Evolutionary conservation across 2,797 vertebrate species (phyloP), one percentile per base, ranked within the genome.

Genomic region (Siniperca scherzeri): DNA sequence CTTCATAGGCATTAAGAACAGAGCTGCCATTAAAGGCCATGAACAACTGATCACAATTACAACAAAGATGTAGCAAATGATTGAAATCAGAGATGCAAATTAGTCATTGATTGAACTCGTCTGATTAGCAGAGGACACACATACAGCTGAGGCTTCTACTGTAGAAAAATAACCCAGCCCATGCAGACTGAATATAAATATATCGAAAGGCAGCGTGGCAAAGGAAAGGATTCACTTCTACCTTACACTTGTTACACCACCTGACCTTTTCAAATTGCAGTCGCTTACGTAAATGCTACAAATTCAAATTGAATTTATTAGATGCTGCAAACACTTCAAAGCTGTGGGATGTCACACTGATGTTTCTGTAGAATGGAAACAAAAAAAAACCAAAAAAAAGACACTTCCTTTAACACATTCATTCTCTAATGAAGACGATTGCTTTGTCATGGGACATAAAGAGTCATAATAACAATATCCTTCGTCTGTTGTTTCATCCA

Each of bases 241-340:
- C 78, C 21, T 62, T 10, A 60, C 60, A 38, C 44, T 42, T 14
- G 48, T 70, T 38, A 22, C 36, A 56, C 22, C 21, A 14, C 52
- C n/a, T 53, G 52, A 4, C 11, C 13, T 46, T 77, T 76, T 65
- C 3, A 65, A 71, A 78, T 13, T 27, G 38, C 68, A 67, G 82
- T 48, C 17, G 44, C 36, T 67, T 70, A 70, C 66, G 6, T 71
- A 67, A 90, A 88, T 83, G 77, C 78, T 88, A 91, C 84, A 78
- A n/a, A 74, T 82, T 82, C 57, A 81, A 74, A 65, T 2, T 4
- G 14, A 70, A 71, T 65, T 14, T 42, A 68, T 73, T 46, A 44
- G 19, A 77, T 70, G 62, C 14, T 53, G 8, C n/a, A 27, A 74
- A 67, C 56, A 59, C 56, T 27, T 74, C 14, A 62, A 77, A 80